These are phyloP conservation scores for Augochlorella aurata DNA, from an alignment of 2,888 invertebrate genomes.

Conservation along the genomic window DNA sequence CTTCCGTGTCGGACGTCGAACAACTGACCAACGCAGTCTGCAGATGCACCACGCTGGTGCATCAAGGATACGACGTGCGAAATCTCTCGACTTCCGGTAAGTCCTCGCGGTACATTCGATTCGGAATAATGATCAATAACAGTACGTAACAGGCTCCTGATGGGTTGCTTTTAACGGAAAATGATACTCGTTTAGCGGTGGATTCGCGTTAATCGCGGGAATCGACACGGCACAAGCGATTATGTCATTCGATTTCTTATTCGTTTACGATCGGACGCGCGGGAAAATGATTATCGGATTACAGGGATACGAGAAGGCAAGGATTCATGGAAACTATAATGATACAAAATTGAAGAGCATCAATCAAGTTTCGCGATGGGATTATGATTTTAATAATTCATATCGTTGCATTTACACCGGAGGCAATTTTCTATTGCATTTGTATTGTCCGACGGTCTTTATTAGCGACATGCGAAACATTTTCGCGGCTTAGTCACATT, in stretches of 20 bases:
- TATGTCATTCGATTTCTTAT: slow-evolving; percentile 24
- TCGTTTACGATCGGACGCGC: not conserved
- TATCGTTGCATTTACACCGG: not conserved
- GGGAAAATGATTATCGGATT: not conserved
- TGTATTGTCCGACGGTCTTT: not conserved
- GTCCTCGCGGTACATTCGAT: slow-evolving; percentile 37
- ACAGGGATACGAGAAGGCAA: not conserved
- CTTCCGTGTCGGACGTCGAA: slow-evolving; percentile 69
- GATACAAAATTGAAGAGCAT: not conserved
- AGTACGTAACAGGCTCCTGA: not conserved
- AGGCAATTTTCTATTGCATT: not conserved
- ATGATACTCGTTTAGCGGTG: slow-evolving; percentile 15
- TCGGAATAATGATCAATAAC: slow-evolving; percentile 8
- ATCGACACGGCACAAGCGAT: slow-evolving; percentile 18
- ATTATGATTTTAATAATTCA: slow-evolving; percentile 13
- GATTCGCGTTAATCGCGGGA: slow-evolving; percentile 36
- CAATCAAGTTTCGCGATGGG: not conserved
- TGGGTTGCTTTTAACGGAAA: slow-evolving; percentile 12
- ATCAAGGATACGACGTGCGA: slow-evolving; percentile 77
- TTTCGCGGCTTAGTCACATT: not conserved
- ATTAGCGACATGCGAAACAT: not conserved
- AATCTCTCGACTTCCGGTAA: slow-evolving; percentile 77
- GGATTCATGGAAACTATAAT: slow-evolving; percentile 15
- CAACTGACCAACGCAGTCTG: slow-evolving; percentile 74
- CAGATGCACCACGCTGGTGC: slow-evolving; percentile 78